Percentiles rank a stretch among this genome's conserved stretches.
These are phyloP conservation scores for Eunapius fragilis DNA, from an alignment of 37 sponge, comb jelly and placozoan species.

Conservation along the genomic window DNA sequence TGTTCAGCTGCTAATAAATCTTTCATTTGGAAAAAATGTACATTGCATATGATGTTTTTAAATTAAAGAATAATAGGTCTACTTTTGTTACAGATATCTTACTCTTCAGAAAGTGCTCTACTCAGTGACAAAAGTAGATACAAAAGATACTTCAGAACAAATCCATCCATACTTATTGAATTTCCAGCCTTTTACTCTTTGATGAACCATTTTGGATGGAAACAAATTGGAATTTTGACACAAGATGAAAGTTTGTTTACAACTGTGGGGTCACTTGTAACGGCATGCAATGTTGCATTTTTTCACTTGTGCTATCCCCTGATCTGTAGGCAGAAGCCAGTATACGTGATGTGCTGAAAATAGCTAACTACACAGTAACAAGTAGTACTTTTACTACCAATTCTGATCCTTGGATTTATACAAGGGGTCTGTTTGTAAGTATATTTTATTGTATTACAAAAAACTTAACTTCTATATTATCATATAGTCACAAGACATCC, in stretches of 20 bases:
- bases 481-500: constrained; percentile 1
- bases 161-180: neutral
- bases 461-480: neutral
- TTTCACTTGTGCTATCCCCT: neutral
- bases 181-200: constrained; percentile 2
- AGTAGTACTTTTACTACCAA: neutral
- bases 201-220: constrained; percentile 12
- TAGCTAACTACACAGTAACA: neutral
- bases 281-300: neutral
- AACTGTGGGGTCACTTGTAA: neutral
- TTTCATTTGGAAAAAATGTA: too few relatives aligned
- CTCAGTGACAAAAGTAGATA: constrained; percentile 31
- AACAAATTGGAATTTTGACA: constrained; percentile 7
- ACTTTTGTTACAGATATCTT: constrained; percentile 10
- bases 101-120: neutral
- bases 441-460: too few relatives aligned
- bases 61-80: too few relatives aligned
- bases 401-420: neutral
- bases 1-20: too few relatives aligned
- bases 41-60: too few relatives aligned
- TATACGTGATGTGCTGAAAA: neutral
- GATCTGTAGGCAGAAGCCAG: neutral
- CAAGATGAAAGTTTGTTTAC: constrained; percentile 23
- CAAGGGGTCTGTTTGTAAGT: constrained; percentile 2
- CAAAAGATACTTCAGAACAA: constrained; percentile 24